Percentiles rank a stretch among this genome's conserved stretches.
These are phyloP conservation scores for Plecotus auritus DNA, from an alignment of 2,113 vertebrate genomes.

Conservation along the genomic window DNA sequence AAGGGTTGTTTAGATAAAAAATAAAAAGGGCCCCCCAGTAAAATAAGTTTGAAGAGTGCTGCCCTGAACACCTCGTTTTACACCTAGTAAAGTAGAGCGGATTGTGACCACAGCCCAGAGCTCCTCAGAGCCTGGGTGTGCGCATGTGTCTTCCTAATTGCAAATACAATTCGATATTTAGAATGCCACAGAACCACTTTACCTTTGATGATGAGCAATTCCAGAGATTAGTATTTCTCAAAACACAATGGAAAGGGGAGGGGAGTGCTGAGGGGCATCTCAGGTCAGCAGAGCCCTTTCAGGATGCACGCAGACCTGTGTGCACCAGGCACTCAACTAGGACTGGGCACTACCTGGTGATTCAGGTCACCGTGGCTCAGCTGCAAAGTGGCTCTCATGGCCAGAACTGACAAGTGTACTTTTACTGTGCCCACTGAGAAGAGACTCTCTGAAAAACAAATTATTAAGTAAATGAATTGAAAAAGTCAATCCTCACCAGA, in stretches of 20 bases:
- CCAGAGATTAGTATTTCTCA: not conserved
- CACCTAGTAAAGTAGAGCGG: not conserved
- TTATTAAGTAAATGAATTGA: not conserved
- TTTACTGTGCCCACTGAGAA: not conserved
- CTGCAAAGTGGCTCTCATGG: not conserved
- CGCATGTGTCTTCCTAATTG: not conserved
- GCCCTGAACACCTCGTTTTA: not conserved
- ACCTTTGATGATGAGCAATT: not conserved
- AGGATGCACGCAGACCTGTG: not conserved
- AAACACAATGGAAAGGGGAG: not conserved
- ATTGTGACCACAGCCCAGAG: not conserved
- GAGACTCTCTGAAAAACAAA: conserved; percentile 4
- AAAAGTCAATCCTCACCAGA: not conserved
- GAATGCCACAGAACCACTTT: not conserved
- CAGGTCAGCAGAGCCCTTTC: not conserved
- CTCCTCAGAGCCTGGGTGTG: not conserved
- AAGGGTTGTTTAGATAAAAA: not conserved
- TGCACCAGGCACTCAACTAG: not conserved
- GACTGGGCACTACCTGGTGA: not conserved
- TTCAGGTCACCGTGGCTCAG: not conserved
- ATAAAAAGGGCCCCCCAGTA: too few species aligned
- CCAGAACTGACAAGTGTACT: not conserved
- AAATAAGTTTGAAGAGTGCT: not conserved
- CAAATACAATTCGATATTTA: not conserved
- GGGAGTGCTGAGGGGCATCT: not conserved